These are phyloP conservation scores for Rissa tridactyla DNA, from an alignment of 2,113 vertebrate genomes.

Conservation along the genomic window DNA sequence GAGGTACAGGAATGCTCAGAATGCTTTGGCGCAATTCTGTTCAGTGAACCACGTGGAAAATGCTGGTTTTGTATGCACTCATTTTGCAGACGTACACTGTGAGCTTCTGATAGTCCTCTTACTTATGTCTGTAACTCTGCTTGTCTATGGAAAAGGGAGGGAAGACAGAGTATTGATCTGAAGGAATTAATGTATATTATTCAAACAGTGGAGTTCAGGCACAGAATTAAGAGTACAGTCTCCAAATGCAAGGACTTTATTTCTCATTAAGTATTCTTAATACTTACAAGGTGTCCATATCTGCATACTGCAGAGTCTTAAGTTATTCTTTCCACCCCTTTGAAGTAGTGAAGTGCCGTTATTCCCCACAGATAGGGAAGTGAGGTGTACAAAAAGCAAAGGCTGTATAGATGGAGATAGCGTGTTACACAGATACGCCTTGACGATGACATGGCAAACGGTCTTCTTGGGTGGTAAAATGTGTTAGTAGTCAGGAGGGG, in stretches of 20 bases:
- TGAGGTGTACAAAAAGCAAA: slow-evolving; percentile 46
- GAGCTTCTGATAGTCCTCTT: background rate
- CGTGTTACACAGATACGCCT: background rate
- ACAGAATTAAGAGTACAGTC: background rate
- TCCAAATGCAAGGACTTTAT: background rate
- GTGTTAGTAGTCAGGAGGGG: background rate
- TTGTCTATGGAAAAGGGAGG: background rate
- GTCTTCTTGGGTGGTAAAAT: slow-evolving; percentile 31
- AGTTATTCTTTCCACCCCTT: background rate
- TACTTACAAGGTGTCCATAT: background rate
- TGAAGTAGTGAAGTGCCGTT: slow-evolving; percentile 40
- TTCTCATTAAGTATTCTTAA: background rate
- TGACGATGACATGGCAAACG: slow-evolving; percentile 30
- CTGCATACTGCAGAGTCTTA: background rate
- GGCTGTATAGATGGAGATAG: background rate
- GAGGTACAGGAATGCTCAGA: slow-evolving; percentile 78
- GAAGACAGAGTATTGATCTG: background rate
- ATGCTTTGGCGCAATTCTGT: background rate
- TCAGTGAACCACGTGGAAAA: background rate
- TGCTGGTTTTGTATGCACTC: background rate
- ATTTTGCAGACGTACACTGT: background rate
- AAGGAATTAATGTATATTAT: background rate
- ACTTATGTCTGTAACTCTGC: background rate
- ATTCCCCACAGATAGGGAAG: slow-evolving; percentile 39
- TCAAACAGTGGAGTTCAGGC: background rate